phyloP scores from a whole-genome alignment of 2,888 invertebrate genomes.

The Clunio marinus region DNA sequence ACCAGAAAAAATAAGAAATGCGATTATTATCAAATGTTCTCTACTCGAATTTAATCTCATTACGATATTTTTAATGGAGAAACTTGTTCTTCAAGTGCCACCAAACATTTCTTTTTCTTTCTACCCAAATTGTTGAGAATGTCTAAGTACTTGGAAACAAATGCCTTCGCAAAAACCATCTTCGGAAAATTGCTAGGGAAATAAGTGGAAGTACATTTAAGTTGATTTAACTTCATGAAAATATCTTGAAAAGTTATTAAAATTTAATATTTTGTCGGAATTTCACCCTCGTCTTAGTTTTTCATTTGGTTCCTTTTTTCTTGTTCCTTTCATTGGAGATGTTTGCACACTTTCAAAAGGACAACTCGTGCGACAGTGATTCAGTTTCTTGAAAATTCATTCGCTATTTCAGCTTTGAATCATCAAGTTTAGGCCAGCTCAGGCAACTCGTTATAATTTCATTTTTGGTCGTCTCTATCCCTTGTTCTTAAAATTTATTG shows the following conservation, averaged over 20 bases:
- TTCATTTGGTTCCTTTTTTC: neutral
- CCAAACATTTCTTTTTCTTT: too few relatives aligned
- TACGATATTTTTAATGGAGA: conserved; percentile 21
- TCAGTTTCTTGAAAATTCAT: neutral
- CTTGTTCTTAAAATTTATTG: conserved; percentile 1
- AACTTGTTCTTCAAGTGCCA: conserved; percentile 9
- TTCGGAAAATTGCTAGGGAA: too few relatives aligned
- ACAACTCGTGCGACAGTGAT: neutral
- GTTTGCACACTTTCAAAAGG: neutral
- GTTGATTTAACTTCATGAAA: conserved; percentile 27
- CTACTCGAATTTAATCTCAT: conserved; percentile 17
- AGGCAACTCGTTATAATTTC: conserved; percentile 1
- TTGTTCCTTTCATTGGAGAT: neutral
- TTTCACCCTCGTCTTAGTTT: neutral
- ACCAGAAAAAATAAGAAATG: neutral
- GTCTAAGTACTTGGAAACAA: conserved; percentile 1
- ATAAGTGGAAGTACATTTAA: conserved; percentile 27
- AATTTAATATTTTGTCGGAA: conserved; percentile 18
- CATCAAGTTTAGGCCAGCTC: neutral
- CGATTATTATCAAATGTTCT: conserved; percentile 5
- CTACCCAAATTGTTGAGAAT: conserved; percentile 23
- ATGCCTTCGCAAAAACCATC: too few relatives aligned
- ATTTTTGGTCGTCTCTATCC: neutral
- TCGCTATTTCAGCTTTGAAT: neutral
- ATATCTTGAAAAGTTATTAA: conserved; percentile 20